Evolutionary conservation across 2,797 vertebrate species (phyloP).

Genomic region (Sphaeramia orbicularis): DNA sequence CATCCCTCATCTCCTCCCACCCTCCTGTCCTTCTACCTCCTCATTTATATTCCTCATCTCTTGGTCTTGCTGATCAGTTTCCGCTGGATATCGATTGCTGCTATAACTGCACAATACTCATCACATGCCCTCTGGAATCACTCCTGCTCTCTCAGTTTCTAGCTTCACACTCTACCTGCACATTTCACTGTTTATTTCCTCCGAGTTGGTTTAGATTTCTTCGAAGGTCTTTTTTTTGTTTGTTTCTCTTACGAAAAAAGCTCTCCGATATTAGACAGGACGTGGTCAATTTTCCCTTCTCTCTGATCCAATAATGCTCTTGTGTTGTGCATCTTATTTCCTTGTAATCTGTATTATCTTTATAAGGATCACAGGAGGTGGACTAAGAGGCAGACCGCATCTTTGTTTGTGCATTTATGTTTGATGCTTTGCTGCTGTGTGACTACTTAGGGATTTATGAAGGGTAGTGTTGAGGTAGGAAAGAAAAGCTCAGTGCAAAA

Average conservation of each 20-base stretch:
- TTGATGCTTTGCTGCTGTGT: slow-evolving; percentile 47
- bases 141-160: slow-evolving; percentile 19
- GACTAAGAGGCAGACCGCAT: slow-evolving; percentile 42
- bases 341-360: slow-evolving; percentile 57
- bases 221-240: slow-evolving; percentile 1
- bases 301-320: slow-evolving; percentile 42
- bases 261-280: slow-evolving; percentile 23
- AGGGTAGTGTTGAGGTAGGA: slow-evolving; percentile 12
- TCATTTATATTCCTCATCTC: slow-evolving; percentile 56
- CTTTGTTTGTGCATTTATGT: slow-evolving; percentile 45
- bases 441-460: slow-evolving; percentile 55
- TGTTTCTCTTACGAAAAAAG: slow-evolving; percentile 3
- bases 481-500: slow-evolving; percentile 20
- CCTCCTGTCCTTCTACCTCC: slow-evolving; percentile 26
- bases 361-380: slow-evolving; percentile 40
- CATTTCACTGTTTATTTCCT: slow-evolving; percentile 23
- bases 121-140: slow-evolving; percentile 53
- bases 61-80: slow-evolving; percentile 71
- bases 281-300: slow-evolving; percentile 17
- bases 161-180: slow-evolving; percentile 19
- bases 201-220: slow-evolving; percentile 35
- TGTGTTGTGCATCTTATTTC: slow-evolving; percentile 49
- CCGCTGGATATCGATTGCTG: slow-evolving; percentile 71
- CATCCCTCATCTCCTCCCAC: slow-evolving; percentile 5
- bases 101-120: slow-evolving; percentile 63